Conservation (phyloP, 2,113 vertebrate genomes). For the Neodon shergylaensis region DNA sequence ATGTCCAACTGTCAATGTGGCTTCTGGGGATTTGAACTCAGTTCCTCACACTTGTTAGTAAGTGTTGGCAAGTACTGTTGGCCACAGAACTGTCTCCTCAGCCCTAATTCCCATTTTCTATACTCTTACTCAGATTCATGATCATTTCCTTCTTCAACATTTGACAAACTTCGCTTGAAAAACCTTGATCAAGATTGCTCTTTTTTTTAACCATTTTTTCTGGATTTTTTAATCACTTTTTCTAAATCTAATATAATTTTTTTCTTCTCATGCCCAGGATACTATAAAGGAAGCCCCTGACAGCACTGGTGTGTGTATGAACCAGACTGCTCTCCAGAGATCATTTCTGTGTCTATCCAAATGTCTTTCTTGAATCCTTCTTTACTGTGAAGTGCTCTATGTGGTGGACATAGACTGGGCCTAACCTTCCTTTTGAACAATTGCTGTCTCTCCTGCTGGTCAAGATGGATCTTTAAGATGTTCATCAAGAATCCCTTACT, state of each 20-base stretch:
- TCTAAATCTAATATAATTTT: neutral
- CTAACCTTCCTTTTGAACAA: neutral
- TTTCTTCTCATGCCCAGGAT: neutral
- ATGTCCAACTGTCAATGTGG: neutral
- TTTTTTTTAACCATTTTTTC: neutral
- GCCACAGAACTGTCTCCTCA: neutral
- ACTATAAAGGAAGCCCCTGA: neutral
- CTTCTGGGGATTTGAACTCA: neutral
- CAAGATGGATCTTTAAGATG: neutral
- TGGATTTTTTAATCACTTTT: neutral
- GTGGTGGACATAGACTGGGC: neutral
- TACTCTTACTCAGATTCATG: neutral
- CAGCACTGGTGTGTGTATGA: neutral
- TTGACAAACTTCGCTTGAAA: neutral
- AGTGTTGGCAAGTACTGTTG: neutral
- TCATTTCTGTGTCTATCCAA: neutral
- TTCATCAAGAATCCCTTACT: neutral
- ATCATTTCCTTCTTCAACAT: neutral
- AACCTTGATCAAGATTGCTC: neutral
- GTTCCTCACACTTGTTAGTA: neutral
- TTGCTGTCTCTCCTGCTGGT: neutral
- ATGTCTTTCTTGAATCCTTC: neutral
- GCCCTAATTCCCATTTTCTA: neutral
- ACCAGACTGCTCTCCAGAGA: neutral
- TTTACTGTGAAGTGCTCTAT: neutral